These are phyloP conservation scores for Chamaetylas fuelleborni DNA, from an alignment of 2,113 vertebrate species.

Conservation along the genomic window DNA sequence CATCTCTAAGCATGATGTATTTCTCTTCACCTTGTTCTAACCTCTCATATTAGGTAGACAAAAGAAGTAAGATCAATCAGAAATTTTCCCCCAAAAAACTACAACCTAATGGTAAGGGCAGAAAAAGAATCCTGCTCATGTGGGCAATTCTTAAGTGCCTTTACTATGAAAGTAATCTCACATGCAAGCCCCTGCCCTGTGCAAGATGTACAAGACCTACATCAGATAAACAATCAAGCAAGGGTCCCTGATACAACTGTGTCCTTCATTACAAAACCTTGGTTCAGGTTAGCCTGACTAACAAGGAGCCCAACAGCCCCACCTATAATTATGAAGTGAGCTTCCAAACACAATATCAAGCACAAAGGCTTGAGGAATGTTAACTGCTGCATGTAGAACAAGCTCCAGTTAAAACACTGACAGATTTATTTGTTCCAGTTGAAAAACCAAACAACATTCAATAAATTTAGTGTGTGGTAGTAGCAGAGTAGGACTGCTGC, in stretches of 20 bases:
- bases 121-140: not conserved
- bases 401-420: not conserved
- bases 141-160: not conserved
- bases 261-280: not conserved
- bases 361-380: not conserved
- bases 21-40: not conserved
- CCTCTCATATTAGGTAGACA: not conserved
- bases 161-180: not conserved
- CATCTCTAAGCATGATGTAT: not conserved
- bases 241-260: not conserved
- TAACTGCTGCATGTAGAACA: not conserved
- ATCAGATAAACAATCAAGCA: not conserved
- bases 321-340: not conserved
- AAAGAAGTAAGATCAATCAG: not conserved
- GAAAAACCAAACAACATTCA: not conserved
- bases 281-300: not conserved
- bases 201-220: not conserved
- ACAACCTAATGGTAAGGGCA: not conserved
- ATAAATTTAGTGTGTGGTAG: not conserved
- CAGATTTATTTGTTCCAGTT: slow-evolving; percentile 4
- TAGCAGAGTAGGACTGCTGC: not conserved
- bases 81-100: not conserved
- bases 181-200: not conserved
- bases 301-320: not conserved
- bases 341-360: not conserved